These are phyloP conservation scores for Montipora capricornis DNA, from an alignment of 64 coral and sea anemone species.

Conservation along the genomic window DNA sequence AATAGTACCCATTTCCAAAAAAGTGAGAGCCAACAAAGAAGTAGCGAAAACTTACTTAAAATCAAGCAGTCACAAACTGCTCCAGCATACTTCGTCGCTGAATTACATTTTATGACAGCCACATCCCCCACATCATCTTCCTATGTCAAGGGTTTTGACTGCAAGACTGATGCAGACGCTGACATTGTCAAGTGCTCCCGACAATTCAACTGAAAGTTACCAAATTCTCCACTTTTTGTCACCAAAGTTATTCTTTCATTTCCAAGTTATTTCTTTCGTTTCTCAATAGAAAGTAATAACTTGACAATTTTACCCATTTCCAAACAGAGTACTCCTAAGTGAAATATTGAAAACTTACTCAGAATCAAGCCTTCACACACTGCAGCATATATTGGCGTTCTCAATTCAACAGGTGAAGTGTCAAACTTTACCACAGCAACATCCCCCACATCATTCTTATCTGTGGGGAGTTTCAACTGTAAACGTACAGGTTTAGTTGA, in stretches of 20 bases:
- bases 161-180: background rate
- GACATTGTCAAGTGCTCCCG: background rate
- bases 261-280: no score
- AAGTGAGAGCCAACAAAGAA: background rate
- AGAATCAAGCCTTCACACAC: conserved; percentile 21
- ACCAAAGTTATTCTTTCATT: background rate
- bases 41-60: background rate
- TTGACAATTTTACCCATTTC: no score
- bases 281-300: no score
- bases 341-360: background rate
- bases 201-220: background rate
- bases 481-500: background rate
- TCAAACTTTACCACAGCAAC: background rate
- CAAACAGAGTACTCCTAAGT: no score
- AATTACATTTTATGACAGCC: background rate
- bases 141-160: background rate
- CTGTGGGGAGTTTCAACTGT: background rate
- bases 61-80: conserved; percentile 11
- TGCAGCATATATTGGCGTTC: background rate
- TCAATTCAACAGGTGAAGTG: background rate
- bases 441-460: background rate
- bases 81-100: background rate
- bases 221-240: background rate
- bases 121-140: conserved; percentile 1
- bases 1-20: background rate